These are phyloP conservation scores for Caenorhabditis afra DNA, from an alignment of 2,888 invertebrate species.

Conservation along the genomic window DNA sequence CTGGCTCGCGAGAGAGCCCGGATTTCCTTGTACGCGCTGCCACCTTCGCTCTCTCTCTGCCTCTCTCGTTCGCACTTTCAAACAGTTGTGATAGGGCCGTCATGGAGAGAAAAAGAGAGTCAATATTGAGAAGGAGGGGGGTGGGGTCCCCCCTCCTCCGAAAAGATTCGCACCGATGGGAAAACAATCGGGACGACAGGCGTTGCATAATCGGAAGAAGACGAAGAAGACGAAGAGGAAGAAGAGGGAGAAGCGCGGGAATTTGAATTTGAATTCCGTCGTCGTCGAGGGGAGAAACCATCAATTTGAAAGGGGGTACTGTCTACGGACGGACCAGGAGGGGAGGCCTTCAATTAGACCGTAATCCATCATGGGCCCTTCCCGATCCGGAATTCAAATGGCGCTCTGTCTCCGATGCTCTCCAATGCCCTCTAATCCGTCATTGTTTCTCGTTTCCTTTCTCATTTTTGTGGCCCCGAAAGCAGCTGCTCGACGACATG, in stretches of 20 bases:
- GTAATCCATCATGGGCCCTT: conserved; percentile 40
- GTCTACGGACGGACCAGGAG: no score
- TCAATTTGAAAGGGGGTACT: no score
- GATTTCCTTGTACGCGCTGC: no score
- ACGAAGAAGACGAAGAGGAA: no score
- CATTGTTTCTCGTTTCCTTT: conserved; percentile 19
- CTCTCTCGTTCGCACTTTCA: conserved; percentile 23
- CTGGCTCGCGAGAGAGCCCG: no score
- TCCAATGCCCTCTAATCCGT: conserved; percentile 20
- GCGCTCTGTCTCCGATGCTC: no score
- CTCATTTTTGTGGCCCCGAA: conserved; percentile 40
- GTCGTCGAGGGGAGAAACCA: no score
- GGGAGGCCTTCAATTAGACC: conserved; percentile 11
- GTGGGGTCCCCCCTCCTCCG: no score
- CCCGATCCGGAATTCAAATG: conserved; percentile 35
- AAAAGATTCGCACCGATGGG: conserved; percentile 36
- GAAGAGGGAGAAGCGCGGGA: no score
- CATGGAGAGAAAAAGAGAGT: conserved; percentile 23
- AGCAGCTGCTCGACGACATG: conserved; percentile 48
- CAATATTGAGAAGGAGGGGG: conserved; percentile 35
- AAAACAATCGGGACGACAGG: conserved; percentile 18
- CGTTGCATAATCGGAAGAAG: conserved; percentile 4
- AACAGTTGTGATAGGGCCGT: conserved; percentile 33
- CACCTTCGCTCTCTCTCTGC: no score
- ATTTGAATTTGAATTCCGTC: no score